phyloP scores from a whole-genome alignment of 2,888 invertebrate species.

The Diadegma fenestrale region DNA sequence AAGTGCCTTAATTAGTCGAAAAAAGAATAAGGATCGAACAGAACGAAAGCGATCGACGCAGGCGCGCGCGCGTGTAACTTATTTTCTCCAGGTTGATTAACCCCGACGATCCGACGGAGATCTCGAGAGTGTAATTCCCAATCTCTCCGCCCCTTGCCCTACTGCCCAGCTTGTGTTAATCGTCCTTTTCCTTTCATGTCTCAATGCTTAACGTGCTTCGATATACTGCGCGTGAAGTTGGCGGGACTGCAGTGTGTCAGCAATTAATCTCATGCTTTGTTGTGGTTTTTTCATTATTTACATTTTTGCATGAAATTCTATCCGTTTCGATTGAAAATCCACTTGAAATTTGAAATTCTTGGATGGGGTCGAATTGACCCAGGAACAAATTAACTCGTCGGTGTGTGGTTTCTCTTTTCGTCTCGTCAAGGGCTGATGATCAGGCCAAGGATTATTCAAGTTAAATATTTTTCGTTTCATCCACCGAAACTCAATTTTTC shows the following conservation, averaged over 20 bases:
- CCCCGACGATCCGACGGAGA: conserved; percentile 56
- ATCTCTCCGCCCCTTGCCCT: conserved; percentile 9
- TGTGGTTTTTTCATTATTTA: background rate
- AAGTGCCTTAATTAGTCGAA: conserved; percentile 65
- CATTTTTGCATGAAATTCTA: background rate
- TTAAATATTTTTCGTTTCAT: too few relatives aligned
- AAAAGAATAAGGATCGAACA: conserved; percentile 59
- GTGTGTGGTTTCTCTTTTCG: too few relatives aligned
- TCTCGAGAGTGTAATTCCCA: conserved; percentile 51
- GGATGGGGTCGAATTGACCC: too few relatives aligned
- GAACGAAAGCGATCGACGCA: conserved; percentile 60
- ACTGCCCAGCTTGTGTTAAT: conserved; percentile 51
- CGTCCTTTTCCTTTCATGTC: conserved; percentile 65
- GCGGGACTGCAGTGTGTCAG: background rate
- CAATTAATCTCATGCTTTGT: background rate
- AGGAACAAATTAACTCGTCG: too few relatives aligned
- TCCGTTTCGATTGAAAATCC: background rate
- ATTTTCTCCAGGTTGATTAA: conserved; percentile 63
- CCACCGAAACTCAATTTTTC: too few relatives aligned
- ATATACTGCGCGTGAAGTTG: conserved; percentile 42
- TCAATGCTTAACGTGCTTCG: conserved; percentile 56
- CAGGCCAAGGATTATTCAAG: too few relatives aligned
- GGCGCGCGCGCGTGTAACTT: conserved; percentile 36
- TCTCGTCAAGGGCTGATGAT: too few relatives aligned
- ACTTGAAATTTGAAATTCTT: background rate